Conservation (phyloP, 2,797 vertebrate genomes). For the Epinephelus awoara region DNA sequence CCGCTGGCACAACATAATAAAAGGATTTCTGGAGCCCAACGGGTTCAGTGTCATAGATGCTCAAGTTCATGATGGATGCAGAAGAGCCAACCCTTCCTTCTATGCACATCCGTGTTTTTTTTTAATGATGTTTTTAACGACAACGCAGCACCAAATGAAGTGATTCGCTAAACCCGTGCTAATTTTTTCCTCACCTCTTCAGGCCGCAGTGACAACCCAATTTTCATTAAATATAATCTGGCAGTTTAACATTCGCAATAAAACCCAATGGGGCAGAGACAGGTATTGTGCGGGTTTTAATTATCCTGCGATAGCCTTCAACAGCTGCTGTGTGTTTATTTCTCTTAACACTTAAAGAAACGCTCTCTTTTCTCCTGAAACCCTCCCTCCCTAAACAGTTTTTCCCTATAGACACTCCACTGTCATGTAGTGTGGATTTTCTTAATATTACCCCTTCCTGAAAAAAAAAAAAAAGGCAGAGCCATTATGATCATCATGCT, state of each 20-base stretch:
- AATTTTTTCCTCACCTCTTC: conserved; percentile 68
- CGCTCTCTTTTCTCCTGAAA: conserved; percentile 28
- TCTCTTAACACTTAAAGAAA: conserved; percentile 62
- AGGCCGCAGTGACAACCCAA: conserved; percentile 68
- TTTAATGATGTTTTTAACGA: conserved; percentile 41
- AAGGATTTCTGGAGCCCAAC: conserved; percentile 55
- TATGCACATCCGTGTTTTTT: conserved; percentile 12
- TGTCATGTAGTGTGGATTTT: conserved; percentile 35
- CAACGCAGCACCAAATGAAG: conserved; percentile 23
- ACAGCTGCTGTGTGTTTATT: conserved; percentile 80
- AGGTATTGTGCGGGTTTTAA: conserved; percentile 81
- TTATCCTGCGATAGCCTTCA: conserved; percentile 73
- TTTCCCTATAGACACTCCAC: conserved; percentile 13
- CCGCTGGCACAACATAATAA: conserved; percentile 67
- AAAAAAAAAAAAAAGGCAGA: conserved; percentile 1
- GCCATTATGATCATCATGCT: conserved; percentile 60
- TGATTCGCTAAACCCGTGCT: conserved; percentile 54
- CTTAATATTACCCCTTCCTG: conserved; percentile 23
- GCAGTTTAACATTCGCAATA: conserved; percentile 80
- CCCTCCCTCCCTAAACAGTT: conserved; percentile 4
- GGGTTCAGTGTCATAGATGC: conserved; percentile 57
- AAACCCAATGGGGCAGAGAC: conserved; percentile 79
- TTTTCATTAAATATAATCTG: conserved; percentile 84
- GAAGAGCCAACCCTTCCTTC: conserved; percentile 20
- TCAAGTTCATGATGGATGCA: conserved; percentile 50